Base-by-base conservation (phyloP, 2,113 vertebrate species). In the Amazona guildingii region DNA sequence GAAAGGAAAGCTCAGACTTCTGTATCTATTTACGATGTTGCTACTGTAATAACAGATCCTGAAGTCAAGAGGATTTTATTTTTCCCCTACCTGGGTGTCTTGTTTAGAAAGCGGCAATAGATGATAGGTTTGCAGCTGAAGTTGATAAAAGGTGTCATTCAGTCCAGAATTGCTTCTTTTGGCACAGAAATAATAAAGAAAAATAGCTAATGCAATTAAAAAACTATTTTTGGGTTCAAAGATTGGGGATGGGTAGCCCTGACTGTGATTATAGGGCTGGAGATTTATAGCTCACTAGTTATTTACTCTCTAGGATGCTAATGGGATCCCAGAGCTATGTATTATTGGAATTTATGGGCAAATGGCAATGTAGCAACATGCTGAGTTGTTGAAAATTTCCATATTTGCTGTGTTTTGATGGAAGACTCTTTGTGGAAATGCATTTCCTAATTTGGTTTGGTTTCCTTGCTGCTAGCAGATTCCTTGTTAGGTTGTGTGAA, bases 251-350 rank as follows among this genome's bases (percentile, higher is more conserved):
- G 67, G 55, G 66, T 85, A 81, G 64, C 17, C 20, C 48, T 90
- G 74, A 85, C 78, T 92, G 86, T 95, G 93, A 94, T 94, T 95
- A 85, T 77, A 80, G 52, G 49, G 17, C 31, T 89, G 82, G 48
- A 94, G 84, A 95, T 90, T 91, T 88, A 82, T 85, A 83, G 62
- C 66, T 94, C 28, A 41, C 78, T 95, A 82, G 77, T 95, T 94
- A 91, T 80, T 97, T 95, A 77, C 90, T 77, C 94, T 94, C 86
- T 91, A 80, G 95, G 95, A 83, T 96, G 75, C 81, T 95, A 91
- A 82, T 90, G 72, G 66, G 67, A 83, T 94, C 75, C 63, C 93
- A 92, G 89, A 95, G 70, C 67, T 85, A 69, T 87, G 74, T 87
- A 73, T 95, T 95, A 91, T 37, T 80, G 74, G 75, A 92, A 94